Base-by-base conservation (phyloP, 1,140 invertebrate species). In the Rhyzopertha dominica region DNA sequence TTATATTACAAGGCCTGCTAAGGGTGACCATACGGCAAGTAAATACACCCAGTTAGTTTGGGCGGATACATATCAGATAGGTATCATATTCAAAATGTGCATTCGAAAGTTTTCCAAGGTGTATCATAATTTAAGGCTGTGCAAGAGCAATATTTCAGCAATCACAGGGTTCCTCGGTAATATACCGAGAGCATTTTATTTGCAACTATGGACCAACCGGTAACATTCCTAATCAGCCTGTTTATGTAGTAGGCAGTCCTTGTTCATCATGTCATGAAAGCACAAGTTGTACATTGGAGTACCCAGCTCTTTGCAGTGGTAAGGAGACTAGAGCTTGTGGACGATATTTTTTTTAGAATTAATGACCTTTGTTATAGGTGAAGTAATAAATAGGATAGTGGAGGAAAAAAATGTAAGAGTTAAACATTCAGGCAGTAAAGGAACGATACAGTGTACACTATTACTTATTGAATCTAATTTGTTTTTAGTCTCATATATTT, bases 181-280 rank as follows among this genome's bases (percentile, higher is more conserved):
- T 40, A 0, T 63, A 63, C 31, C 47, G 36, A 23, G 57, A 61
- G 42, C 58, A 62, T 34, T 52, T 64, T 17, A 34, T 70, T 4
- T 74, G 71, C 36, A 70, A 74, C 43, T 74, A 74, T 45, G 69
- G 64, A 9, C 69, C 72, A 7, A 35, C 54, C 16, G 71, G 70
- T 28, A 71, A 72, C 42, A 60, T 63, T 28, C 53, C 55, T 8
- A 32, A 51, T 12, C 53, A 70, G 46, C 30, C 56, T 28, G 13
- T 59, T 25, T 62, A 62, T 37, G 51, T 41, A 43, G 53, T 47
- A 8, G 61, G 61, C 9, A 45, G 36, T 34, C 51, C 61, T 1
- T 63, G 61, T 37, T 41, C 47, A 9, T 48, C 44, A 14, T 63
- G 61, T 34, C 44, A 40, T 7, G 56, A 54, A 25, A 58, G 56